Base-by-base conservation (phyloP, 2,797 vertebrate species). In the Iguana delicatissima region DNA sequence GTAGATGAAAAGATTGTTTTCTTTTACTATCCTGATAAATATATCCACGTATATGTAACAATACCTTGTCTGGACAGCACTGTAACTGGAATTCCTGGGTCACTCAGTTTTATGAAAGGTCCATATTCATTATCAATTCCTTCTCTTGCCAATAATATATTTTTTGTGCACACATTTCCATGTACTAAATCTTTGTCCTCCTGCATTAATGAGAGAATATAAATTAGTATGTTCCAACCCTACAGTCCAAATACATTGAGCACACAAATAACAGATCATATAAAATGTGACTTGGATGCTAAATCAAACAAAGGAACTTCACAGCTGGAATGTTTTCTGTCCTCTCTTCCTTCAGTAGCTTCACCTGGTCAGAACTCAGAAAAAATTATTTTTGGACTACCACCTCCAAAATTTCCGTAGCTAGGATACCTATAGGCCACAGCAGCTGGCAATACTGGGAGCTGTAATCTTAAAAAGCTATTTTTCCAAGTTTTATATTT, bases 141-240 rank as follows among this genome's bases (percentile, higher is more conserved):
- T 50, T 98, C 98, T 64, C 99, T 98, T 87, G 99, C 99, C 96
- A 99, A 93, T 3, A 99, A 97, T 93, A 99, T 98, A 95, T 99
- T 99, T 95, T 99, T 99, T 5, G 99, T 98, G 91, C 99, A 99
- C 85, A 99, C 98, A 0, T 98, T 99, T 26, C 99, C 99, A 2
- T 99, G 99, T 73, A 99, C 98, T 93, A 99, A 96, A 96, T 98
- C 98, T 97, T 99, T 99, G 93, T 99, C 99, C 96, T 99, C 99
- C 99, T 99, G 84, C 38, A 72, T 84, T 0, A 13, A 86, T 88
- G 32, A 89, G 64, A 12, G 74, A 87, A 91, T 42, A 77, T 59
- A 0, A 59, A 95, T 92, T 2, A 57, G 10, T 52, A n/a, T 1
- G 50, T 85, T 90, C 2, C 1, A 24, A 20, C 18, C 1, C 1